These are phyloP conservation scores for Geodia barretti DNA, from an alignment of 37 sponge, comb jelly and placozoan genomes.

Conservation along the genomic window DNA sequence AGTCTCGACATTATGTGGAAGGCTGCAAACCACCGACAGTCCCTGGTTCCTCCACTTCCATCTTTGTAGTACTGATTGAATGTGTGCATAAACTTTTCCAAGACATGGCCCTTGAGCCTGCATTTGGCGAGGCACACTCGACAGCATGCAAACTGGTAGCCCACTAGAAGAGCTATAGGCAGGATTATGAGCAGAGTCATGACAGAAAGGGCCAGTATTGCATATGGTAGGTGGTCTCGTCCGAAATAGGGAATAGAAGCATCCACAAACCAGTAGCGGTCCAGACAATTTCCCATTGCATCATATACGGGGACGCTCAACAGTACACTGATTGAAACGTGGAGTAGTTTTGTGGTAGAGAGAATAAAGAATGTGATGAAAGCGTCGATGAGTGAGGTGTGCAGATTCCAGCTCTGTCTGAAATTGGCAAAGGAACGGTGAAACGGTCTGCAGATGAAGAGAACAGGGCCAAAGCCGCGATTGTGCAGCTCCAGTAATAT, in stretches of 20 bases:
- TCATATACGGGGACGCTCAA: conserved; percentile 11
- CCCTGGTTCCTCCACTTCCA: conserved; percentile 16
- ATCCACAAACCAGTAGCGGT: conserved; percentile 1
- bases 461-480: not conserved
- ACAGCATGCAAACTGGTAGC: not conserved
- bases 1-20: conserved; percentile 20
- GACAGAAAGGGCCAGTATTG: conserved; percentile 5
- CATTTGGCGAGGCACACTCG: not conserved
- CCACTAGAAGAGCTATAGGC: conserved; percentile 36
- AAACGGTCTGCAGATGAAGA: conserved; percentile 16
- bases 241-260: conserved; percentile 29
- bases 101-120: not conserved
- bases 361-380: conserved; percentile 56
- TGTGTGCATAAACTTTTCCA: conserved; percentile 6
- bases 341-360: conserved; percentile 46
- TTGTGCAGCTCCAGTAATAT: not conserved
- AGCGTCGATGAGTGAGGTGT: conserved; percentile 41
- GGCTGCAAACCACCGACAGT: conserved; percentile 57
- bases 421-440: conserved; percentile 8
- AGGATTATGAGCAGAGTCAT: conserved; percentile 12
- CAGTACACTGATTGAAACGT: conserved; percentile 36
- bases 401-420: conserved; percentile 13
- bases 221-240: conserved; percentile 25
- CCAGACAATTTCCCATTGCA: not conserved
- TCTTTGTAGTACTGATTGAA: conserved; percentile 64